Evolutionary conservation across 2,888 invertebrate genomes (phyloP).

Genomic region (Patella ulyssiponensis): DNA sequence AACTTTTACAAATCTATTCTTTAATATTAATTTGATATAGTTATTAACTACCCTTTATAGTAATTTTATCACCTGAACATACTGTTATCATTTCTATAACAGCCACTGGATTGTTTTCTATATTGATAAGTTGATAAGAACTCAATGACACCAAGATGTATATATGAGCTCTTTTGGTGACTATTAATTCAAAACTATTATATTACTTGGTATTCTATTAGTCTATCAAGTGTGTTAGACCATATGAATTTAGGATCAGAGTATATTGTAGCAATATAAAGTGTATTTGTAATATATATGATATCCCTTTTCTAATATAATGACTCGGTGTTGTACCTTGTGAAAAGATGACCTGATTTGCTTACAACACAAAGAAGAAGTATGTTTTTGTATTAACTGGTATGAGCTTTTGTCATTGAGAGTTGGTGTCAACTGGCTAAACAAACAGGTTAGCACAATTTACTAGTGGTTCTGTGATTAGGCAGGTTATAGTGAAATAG

Average conservation of each 20-base stretch:
- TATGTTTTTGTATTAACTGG: slow-evolving; percentile 11
- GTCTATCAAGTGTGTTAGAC: slow-evolving; percentile 8
- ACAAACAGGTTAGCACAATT: slow-evolving; percentile 1
- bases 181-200: neutral
- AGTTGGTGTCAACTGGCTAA: slow-evolving; percentile 4
- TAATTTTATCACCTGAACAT: too few species aligned
- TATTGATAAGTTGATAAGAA: too few species aligned
- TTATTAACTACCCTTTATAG: too few species aligned
- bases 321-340: slow-evolving; percentile 3
- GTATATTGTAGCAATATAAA: neutral
- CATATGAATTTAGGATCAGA: slow-evolving; percentile 3
- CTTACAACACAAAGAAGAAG: neutral
- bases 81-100: too few species aligned
- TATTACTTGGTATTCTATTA: slow-evolving; percentile 7
- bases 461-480: too few species aligned
- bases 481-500: too few species aligned
- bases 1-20: too few species aligned
- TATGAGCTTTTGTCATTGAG: neutral
- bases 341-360: slow-evolving; percentile 5
- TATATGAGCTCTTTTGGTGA: too few species aligned
- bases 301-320: slow-evolving; percentile 4
- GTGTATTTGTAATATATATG: slow-evolving; percentile 2
- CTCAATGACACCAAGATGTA: too few species aligned
- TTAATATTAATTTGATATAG: too few species aligned
- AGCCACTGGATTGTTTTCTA: too few species aligned